phyloP scores from a whole-genome alignment of 1,140 invertebrate species.

The Drosophila sucinea region DNA sequence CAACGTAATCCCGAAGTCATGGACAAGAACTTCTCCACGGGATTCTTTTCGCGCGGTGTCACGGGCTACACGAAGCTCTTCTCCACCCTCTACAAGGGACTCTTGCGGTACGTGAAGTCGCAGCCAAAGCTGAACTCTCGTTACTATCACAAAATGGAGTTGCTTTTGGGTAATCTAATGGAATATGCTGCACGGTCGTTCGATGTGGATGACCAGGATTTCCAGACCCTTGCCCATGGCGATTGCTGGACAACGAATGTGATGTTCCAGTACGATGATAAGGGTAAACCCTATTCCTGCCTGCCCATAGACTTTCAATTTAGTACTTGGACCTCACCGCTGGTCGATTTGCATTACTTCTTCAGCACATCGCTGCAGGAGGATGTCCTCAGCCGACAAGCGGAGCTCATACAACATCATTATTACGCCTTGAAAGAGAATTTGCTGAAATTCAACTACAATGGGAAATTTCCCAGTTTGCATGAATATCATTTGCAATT shows the following conservation, averaged over 20 bases:
- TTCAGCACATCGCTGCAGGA: conserved; percentile 60
- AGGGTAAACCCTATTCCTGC: conserved; percentile 82
- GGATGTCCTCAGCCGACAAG: conserved; percentile 32
- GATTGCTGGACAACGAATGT: conserved; percentile 88
- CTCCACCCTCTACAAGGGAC: conserved; percentile 27
- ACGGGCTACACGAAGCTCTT: conserved; percentile 38
- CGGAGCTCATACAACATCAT: conserved; percentile 67
- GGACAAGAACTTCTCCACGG: conserved; percentile 15
- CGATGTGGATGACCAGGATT: conserved; percentile 81
- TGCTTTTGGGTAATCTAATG: conserved; percentile 44
- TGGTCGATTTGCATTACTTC: conserved; percentile 71
- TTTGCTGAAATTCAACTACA: conserved; percentile 47
- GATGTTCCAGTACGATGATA: conserved; percentile 84
- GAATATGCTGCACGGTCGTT: conserved; percentile 54
- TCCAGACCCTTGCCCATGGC: conserved; percentile 86
- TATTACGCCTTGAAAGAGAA: conserved; percentile 45
- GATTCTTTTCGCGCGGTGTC: conserved; percentile 45
- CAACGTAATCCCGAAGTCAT: conserved; percentile 46
- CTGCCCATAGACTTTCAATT: conserved; percentile 80
- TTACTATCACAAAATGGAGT: conserved; percentile 59
- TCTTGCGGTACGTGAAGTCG: conserved; percentile 46
- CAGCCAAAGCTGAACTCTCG: conserved; percentile 30
- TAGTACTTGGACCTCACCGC: conserved; percentile 51
- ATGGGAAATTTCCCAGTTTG: conserved; percentile 52
- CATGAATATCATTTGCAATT: conserved; percentile 66